Base-by-base conservation (phyloP, 1,140 invertebrate species). In the Euborellia annulipes region DNA sequence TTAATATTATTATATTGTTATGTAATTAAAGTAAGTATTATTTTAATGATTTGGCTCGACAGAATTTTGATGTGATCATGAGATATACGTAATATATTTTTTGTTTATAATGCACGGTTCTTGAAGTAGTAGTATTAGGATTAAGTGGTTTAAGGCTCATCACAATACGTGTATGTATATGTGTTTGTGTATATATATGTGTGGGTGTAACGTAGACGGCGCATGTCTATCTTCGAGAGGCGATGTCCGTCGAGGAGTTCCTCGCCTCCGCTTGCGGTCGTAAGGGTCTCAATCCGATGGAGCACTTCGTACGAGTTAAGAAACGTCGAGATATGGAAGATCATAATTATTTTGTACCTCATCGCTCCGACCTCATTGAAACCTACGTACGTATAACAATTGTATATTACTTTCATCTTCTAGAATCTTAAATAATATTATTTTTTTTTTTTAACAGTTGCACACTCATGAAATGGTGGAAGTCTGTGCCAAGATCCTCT, bases 391-490 rank as follows among this genome's bases (percentile, higher is more conserved):
- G 87, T 79, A 14, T 6, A 6, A 13, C 16, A 19, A 39, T 3
- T 39, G 18, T 6, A 11, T 16, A 3, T 32, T 3, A 0, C 16
- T 23, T 41, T 3, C 20, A 16, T 41, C 16, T 13, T 21, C 13
- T 21, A 8, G n/a, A 9, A 41, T 21, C 8, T 21, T 21, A n/a
- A 17, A 4, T 9, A 7, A 37, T 13, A 14, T 37, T 37, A 45
- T 49, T 42, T 34, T 22, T 19, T 56, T 54, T 48, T 44, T 54
- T 55, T 46, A 56, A 62, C 67, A 92, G 86, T 64, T 89, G 49
- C 85, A 93, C 65, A 92, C 89, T 47, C 91, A 94, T 58, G 91
- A 96, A 67, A 78, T 91, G 22, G 85, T 95, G 17, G 91, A 96
- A 69, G 87, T 96, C 13, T 94, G 91, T 66, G 86, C 88, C 52